Conservation (phyloP, 2,113 vertebrate species). For the Perca flavescens region DNA sequence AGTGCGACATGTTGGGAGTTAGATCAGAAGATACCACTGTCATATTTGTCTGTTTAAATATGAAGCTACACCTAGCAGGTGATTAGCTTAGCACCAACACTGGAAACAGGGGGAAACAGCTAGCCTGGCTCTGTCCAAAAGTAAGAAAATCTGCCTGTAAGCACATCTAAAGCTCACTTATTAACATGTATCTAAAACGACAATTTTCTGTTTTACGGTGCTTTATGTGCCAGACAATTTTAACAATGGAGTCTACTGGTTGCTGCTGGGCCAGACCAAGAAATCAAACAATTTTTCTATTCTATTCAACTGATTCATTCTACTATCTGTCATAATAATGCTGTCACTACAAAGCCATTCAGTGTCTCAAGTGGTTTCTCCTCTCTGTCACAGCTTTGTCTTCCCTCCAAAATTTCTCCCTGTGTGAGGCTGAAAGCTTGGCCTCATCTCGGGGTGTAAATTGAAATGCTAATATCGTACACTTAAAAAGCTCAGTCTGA, state of each 20-base stretch:
- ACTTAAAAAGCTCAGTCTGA: constrained; percentile 26
- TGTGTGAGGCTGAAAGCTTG: constrained; percentile 9
- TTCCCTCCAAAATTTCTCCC: not conserved
- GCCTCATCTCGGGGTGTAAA: constrained; percentile 23
- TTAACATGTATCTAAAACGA: not conserved
- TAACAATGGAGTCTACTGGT: no score
- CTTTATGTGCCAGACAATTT: not conserved
- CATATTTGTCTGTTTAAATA: not conserved
- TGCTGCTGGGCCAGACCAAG: not conserved
- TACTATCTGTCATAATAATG: not conserved
- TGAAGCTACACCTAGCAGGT: not conserved
- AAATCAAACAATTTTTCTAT: not conserved
- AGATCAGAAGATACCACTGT: no score
- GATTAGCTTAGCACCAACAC: not conserved
- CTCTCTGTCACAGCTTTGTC: constrained; percentile 3
- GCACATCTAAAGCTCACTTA: not conserved
- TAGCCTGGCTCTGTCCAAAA: not conserved
- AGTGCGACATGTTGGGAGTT: not conserved
- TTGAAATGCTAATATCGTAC: constrained; percentile 32
- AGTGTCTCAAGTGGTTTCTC: not conserved
- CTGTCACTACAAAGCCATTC: not conserved
- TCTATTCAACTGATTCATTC: not conserved
- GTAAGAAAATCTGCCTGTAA: not conserved
- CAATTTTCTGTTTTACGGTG: not conserved
- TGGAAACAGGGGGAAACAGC: not conserved